Percentiles rank a stretch among this genome's conserved stretches.
Evolutionary conservation across 2,888 invertebrate genomes (phyloP).

Genomic region (Julus scandinavius): DNA sequence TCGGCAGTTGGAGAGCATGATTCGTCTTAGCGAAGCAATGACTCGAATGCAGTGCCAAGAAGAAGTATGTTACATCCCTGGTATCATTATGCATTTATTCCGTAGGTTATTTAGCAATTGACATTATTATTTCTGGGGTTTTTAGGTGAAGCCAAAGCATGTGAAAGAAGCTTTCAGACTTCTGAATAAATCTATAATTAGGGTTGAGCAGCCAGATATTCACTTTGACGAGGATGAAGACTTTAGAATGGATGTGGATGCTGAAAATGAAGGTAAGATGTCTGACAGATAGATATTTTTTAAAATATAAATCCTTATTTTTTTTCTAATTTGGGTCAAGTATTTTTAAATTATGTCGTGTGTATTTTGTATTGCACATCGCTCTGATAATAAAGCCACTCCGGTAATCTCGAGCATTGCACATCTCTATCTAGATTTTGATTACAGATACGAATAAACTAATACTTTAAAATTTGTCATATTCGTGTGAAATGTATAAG

Average conservation of each 20-base stretch:
- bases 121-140: neutral
- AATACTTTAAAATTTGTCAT: no score
- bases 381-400: no score
- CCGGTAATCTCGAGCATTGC: no score
- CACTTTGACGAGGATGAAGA: slow-evolving; percentile 84
- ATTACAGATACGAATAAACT: no score
- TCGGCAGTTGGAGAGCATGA: slow-evolving; percentile 93
- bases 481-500: no score
- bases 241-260: slow-evolving; percentile 54
- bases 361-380: no score
- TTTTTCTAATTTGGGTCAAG: no score
- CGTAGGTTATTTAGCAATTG: neutral
- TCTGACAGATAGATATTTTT: no score
- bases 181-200: slow-evolving; percentile 94
- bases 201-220: slow-evolving; percentile 98
- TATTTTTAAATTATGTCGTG: no score
- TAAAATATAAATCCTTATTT: no score
- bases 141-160: slow-evolving; percentile 80
- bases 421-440: no score
- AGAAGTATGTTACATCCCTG: slow-evolving; percentile 70
- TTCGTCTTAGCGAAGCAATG: slow-evolving; percentile 95
- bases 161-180: slow-evolving; percentile 91
- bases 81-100: neutral
- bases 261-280: slow-evolving; percentile 44
- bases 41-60: slow-evolving; percentile 96